Evolutionary conservation across 2,113 vertebrate species (phyloP), one percentile per base, ranked within the genome.

Genomic region (Festucalex cinctus): DNA sequence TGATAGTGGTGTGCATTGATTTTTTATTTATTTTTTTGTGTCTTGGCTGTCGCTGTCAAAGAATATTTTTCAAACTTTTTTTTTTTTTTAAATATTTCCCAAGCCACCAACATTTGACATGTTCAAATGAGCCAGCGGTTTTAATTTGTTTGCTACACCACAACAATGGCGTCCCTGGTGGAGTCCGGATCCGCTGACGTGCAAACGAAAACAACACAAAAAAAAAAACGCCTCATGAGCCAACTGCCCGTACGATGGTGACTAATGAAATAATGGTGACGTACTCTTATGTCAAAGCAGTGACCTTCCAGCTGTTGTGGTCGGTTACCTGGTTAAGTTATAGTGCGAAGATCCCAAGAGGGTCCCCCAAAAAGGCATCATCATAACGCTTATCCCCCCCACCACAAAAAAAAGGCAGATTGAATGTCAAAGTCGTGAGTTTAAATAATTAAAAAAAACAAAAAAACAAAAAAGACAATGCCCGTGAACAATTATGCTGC

Each of bases 111-210:
- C 28, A 2, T 66, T 70, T 65, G 70, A 61, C 69, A 63, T 66
- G 4, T 69, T 37, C 73, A 68, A 80, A 72, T 77, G 61, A 84
- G 72, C 74, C 83, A 80, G 81, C 85, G 82, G 81, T 87, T 80
- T n/a, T n/a, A n/a, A 65, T 72, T 81, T 65, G 58, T 82, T 73
- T 82, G 76, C 84, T 85, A 73, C 78, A 76, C 63, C 17, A 69
- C 65, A 74, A 65, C 32, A 14, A 48, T 46, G 65, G 32, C 22
- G 64, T 80, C 78, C 73, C 75, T 82, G 81, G 78, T 72, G 69
- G 66, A 79, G 78, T n/a, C n/a, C n/a, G 68, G 71, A 81, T 68
- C 73, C 74, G 82, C 74, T 37, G 9, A 62, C 74, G 73, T 37
- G 76, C 53, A 48, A 75, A 65, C 43, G 12, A 35, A 43, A 36